Evolutionary conservation across 2,113 vertebrate genomes (phyloP).

Genomic region (Myrmecobius fasciatus): DNA sequence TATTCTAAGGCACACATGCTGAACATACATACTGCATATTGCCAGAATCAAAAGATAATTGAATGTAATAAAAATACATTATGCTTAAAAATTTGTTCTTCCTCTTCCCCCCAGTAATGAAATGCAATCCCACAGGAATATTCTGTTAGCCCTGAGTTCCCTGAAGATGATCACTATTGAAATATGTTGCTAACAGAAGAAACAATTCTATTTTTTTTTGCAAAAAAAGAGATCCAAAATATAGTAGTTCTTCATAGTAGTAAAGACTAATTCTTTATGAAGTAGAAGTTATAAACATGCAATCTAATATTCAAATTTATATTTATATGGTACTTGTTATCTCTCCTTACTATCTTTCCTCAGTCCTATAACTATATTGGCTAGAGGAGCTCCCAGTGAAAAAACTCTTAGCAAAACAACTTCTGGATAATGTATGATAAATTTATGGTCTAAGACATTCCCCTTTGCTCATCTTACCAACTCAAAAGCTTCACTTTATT

Average conservation of each 20-base stretch:
- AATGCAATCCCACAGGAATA: constrained; percentile 4
- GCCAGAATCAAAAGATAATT: constrained; percentile 25
- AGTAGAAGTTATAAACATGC: not conserved
- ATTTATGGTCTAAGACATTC: too few species aligned
- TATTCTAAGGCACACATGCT: not conserved
- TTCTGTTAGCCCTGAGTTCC: not conserved
- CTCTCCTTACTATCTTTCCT: not conserved
- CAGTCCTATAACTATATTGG: not conserved
- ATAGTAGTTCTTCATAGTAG: not conserved
- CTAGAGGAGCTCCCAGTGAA: not conserved
- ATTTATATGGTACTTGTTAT: not conserved
- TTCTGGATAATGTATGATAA: too few species aligned
- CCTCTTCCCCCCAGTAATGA: constrained; percentile 21
- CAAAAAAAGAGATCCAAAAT: not conserved
- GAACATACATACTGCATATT: not conserved
- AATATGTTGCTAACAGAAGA: constrained; percentile 4
- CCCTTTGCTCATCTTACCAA: too few species aligned
- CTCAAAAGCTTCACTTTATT: too few species aligned
- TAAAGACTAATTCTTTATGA: not conserved
- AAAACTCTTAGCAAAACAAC: too few species aligned
- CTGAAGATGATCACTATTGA: constrained; percentile 12
- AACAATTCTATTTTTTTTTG: not conserved
- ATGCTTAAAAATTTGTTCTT: constrained; percentile 16
- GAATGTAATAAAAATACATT: constrained; percentile 45
- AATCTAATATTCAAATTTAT: not conserved